Conservation (phyloP, 2,797 vertebrate genomes). For the Liparis tanakae region DNA sequence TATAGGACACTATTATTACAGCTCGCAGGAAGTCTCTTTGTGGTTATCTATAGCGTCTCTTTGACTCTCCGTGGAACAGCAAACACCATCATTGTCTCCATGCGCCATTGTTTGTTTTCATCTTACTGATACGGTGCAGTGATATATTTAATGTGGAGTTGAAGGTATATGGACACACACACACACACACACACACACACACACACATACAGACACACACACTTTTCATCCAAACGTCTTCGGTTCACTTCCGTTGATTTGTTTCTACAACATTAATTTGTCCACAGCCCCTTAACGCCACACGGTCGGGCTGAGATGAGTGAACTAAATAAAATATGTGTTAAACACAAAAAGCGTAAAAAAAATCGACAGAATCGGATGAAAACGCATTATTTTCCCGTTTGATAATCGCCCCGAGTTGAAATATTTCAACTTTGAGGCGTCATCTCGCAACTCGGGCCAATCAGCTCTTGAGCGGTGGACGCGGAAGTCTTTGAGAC, state of each 20-base stretch:
- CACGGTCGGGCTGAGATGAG: neutral
- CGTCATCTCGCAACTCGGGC: too few species aligned
- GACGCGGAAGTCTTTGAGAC: too few species aligned
- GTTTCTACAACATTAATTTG: neutral
- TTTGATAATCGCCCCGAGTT: too few species aligned
- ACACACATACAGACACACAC: too few species aligned
- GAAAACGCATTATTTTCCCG: too few species aligned
- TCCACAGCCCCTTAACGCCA: too few species aligned
- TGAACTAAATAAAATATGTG: neutral
- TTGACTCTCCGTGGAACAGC: conserved; percentile 65
- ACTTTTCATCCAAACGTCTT: neutral
- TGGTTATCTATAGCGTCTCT: conserved; percentile 67
- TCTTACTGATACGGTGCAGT: conserved; percentile 29
- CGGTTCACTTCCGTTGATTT: neutral
- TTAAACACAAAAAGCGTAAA: too few species aligned
- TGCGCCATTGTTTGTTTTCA: conserved; percentile 42
- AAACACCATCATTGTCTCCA: conserved; percentile 70
- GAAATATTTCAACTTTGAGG: too few species aligned
- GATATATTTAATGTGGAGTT: conserved; percentile 40
- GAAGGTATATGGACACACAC: conserved; percentile 3
- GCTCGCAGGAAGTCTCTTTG: conserved; percentile 66
- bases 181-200: neutral
- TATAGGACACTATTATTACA: conserved; percentile 65
- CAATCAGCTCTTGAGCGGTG: too few species aligned
- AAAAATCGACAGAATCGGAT: too few species aligned